These are phyloP conservation scores for Dromas ardeola DNA, from an alignment of 2,113 vertebrate species.

Conservation along the genomic window DNA sequence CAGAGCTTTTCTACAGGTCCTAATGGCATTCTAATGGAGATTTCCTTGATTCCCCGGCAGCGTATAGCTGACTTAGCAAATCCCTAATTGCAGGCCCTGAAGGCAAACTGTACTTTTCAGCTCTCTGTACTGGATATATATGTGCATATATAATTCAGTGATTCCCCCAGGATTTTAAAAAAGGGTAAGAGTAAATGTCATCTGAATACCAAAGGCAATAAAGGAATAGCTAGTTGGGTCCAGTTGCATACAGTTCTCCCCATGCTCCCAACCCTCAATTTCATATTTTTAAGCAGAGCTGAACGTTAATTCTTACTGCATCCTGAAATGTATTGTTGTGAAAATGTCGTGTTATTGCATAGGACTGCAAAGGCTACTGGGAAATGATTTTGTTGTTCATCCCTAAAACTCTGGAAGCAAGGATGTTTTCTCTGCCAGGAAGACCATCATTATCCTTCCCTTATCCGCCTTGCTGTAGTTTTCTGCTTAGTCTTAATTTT, in stretches of 20 bases:
- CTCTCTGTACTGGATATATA: slow-evolving; percentile 31
- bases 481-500: not conserved
- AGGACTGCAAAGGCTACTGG: not conserved
- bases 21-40: slow-evolving; percentile 56
- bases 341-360: not conserved
- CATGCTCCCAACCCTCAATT: not conserved
- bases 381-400: not conserved
- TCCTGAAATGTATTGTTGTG: not conserved
- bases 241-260: slow-evolving; percentile 7
- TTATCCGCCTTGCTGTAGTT: not conserved
- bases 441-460: not conserved
- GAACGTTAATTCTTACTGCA: not conserved
- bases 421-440: not conserved
- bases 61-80: slow-evolving; percentile 59
- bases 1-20: slow-evolving; percentile 22
- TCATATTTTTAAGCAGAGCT: not conserved
- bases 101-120: slow-evolving; percentile 52
- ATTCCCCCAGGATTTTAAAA: slow-evolving; percentile 47
- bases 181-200: slow-evolving; percentile 49
- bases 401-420: not conserved
- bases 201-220: slow-evolving; percentile 55
- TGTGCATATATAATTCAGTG: slow-evolving; percentile 54
- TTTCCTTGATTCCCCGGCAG: slow-evolving; percentile 44
- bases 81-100: slow-evolving; percentile 57
- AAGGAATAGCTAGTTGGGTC: slow-evolving; percentile 5